Percentiles rank a stretch among this genome's conserved stretches.
Evolutionary conservation across 2,888 invertebrate genomes (phyloP).

Genomic region (Lithophane socia): DNA sequence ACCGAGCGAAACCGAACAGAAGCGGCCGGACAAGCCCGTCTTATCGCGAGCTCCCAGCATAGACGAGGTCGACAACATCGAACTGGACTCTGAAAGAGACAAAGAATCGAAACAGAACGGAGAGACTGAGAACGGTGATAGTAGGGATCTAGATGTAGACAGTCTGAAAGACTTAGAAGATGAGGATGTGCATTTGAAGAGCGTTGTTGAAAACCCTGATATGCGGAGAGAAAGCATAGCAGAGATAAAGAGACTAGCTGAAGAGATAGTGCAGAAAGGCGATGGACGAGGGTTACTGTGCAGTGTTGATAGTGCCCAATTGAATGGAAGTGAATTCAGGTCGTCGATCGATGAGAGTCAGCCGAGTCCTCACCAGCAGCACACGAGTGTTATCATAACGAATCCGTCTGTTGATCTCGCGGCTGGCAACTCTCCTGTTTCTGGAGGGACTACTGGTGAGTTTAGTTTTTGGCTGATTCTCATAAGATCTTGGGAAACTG

Average conservation of each 20-base stretch:
- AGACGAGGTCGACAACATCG: conserved; percentile 87
- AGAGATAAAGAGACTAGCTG: conserved; percentile 87
- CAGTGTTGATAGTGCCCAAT: conserved; percentile 86
- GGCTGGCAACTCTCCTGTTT: conserved; percentile 86
- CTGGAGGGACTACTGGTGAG: conserved; percentile 85
- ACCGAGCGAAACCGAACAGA: conserved; percentile 86
- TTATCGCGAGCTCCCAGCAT: conserved; percentile 87
- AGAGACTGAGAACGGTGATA: conserved; percentile 90
- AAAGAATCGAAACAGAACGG: conserved; percentile 86
- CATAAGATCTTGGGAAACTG: no score
- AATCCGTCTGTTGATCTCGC: conserved; percentile 93
- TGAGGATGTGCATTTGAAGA: conserved; percentile 81
- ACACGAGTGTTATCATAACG: conserved; percentile 93
- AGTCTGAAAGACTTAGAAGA: conserved; percentile 89
- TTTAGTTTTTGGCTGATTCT: not conserved
- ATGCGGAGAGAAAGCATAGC: conserved; percentile 87
- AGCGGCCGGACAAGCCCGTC: conserved; percentile 81
- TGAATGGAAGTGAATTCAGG: conserved; percentile 82
- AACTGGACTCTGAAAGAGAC: conserved; percentile 83
- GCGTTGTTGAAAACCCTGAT: conserved; percentile 87
- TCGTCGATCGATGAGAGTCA: conserved; percentile 81
- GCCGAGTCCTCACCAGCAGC: conserved; percentile 80
- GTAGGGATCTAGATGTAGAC: conserved; percentile 88
- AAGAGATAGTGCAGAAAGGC: conserved; percentile 88
- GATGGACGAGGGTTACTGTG: conserved; percentile 85